These are phyloP conservation scores for Notarius lentiginosus DNA, from an alignment of 2,113 vertebrate genomes.

Conservation along the genomic window DNA sequence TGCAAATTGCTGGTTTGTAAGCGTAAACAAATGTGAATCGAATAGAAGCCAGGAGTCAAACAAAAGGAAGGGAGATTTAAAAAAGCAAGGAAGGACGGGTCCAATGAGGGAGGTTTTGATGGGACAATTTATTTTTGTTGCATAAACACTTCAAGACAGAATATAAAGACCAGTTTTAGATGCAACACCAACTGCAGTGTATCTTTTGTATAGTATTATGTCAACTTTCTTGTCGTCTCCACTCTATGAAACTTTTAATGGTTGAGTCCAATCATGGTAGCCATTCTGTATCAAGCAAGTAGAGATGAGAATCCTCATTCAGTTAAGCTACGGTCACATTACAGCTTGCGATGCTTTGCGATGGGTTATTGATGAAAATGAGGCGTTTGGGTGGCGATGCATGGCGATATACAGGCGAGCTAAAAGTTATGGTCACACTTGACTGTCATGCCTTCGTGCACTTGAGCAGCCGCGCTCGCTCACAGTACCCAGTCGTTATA, in stretches of 20 bases:
- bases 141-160: not conserved
- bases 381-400: too few relatives aligned
- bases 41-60: not conserved
- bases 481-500: too few relatives aligned
- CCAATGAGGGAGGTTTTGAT: not conserved
- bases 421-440: too few relatives aligned
- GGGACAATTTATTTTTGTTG: not conserved
- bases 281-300: not conserved
- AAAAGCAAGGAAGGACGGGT: conserved; percentile 7
- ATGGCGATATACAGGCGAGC: too few relatives aligned
- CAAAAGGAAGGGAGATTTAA: not conserved
- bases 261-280: not conserved
- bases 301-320: too few relatives aligned
- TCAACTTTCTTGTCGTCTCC: not conserved
- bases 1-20: not conserved
- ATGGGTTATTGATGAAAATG: too few relatives aligned
- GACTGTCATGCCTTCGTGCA: too few relatives aligned
- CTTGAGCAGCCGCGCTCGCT: too few relatives aligned
- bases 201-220: not conserved
- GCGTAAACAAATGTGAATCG: not conserved
- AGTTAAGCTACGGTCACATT: too few relatives aligned
- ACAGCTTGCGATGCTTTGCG: too few relatives aligned
- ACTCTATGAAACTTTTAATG: too few relatives aligned
- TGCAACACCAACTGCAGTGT: not conserved
- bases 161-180: not conserved